These are phyloP conservation scores for Brachynemurus nebulosus DNA, from an alignment of 2,888 invertebrate genomes.

Conservation along the genomic window DNA sequence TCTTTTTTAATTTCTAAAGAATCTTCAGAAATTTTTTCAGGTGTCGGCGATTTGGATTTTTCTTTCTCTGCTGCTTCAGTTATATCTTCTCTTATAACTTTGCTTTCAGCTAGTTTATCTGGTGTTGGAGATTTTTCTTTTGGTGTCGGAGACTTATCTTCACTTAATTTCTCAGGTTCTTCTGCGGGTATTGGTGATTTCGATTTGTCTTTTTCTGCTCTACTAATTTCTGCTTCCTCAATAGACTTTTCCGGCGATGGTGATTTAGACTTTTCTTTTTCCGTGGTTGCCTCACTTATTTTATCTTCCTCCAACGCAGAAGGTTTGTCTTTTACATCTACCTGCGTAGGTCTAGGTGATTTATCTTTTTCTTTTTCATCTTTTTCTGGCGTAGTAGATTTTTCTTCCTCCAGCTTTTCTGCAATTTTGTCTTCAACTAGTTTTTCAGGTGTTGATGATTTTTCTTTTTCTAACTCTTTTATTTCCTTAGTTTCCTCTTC, in stretches of 20 bases:
- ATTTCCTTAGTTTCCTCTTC: slow-evolving; percentile 5
- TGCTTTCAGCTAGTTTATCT: slow-evolving; percentile 13
- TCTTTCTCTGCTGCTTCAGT: slow-evolving; percentile 1
- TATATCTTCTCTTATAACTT: slow-evolving; percentile 16
- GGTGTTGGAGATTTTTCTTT: slow-evolving; percentile 3
- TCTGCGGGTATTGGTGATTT: slow-evolving; percentile 11
- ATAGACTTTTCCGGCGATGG: background rate
- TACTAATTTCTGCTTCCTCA: background rate
- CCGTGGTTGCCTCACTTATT: too few species aligned
- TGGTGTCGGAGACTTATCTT: slow-evolving; percentile 8
- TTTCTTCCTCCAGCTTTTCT: too few species aligned
- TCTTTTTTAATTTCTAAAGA: too few species aligned
- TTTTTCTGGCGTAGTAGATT: too few species aligned
- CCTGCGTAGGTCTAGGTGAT: too few species aligned
- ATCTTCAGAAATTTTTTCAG: slow-evolving; percentile 2
- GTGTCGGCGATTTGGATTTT: slow-evolving; percentile 1
- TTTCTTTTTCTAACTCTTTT: background rate
- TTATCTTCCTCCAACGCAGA: too few species aligned
- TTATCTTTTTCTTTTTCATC: too few species aligned
- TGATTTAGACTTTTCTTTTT: background rate
- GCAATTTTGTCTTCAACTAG: background rate
- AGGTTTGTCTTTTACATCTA: too few species aligned
- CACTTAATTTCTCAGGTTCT: slow-evolving; percentile 9
- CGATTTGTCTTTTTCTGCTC: slow-evolving; percentile 1
- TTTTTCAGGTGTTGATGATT: slow-evolving; percentile 2